Evolutionary conservation across 2,113 vertebrate species (phyloP).

Genomic region (Cebus imitator): DNA sequence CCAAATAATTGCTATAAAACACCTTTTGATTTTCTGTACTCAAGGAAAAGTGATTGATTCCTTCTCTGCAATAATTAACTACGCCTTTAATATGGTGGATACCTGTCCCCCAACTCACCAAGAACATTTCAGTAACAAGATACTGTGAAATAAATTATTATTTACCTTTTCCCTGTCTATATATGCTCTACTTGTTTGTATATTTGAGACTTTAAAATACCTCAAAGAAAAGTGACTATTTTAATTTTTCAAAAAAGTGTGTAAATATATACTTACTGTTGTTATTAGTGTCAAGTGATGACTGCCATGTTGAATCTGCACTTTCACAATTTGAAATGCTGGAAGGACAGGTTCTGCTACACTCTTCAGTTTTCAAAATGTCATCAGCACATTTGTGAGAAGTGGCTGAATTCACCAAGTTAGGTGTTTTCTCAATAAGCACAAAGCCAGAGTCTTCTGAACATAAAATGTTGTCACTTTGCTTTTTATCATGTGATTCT

Average conservation of each 20-base stretch:
- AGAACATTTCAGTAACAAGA: conserved; percentile 2
- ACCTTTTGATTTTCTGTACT: not conserved
- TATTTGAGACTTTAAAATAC: not conserved
- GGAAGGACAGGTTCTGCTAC: not conserved
- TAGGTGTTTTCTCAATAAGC: conserved; percentile 23
- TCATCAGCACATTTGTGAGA: not conserved
- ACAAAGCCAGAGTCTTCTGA: conserved; percentile 34
- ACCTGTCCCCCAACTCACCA: not conserved
- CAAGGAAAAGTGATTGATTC: not conserved
- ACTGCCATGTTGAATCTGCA: not conserved
- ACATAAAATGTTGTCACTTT: conserved; percentile 47
- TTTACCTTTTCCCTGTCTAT: not conserved
- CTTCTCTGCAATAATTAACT: conserved; percentile 34
- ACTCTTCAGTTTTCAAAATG: not conserved
- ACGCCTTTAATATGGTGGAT: not conserved
- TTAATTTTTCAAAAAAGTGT: conserved; percentile 23
- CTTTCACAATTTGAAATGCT: conserved; percentile 41
- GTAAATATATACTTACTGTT: conserved; percentile 61
- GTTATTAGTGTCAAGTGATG: not conserved
- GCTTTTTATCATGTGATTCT: conserved; percentile 10
- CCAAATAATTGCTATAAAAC: not conserved
- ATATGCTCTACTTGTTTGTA: not conserved
- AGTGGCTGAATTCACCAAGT: conserved; percentile 26
- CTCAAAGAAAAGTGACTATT: not conserved
- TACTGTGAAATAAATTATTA: not conserved